Conservation (phyloP, 2,888 invertebrate genomes). For the Ichneumoninae sp. region DNA sequence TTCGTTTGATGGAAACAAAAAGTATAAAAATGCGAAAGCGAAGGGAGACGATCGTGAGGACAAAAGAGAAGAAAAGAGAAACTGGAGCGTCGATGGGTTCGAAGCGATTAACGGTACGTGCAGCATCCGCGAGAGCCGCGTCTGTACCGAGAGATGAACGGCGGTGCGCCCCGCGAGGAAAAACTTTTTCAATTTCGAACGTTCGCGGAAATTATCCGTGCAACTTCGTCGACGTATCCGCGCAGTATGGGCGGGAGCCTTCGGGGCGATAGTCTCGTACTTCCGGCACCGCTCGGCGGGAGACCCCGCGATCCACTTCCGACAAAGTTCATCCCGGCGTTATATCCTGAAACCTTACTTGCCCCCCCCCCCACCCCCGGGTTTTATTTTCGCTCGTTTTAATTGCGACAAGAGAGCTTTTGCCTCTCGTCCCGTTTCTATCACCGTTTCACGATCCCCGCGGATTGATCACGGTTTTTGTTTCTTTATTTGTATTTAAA, state of each 20-base stretch:
- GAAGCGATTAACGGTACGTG: conserved; percentile 55
- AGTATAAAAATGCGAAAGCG: conserved; percentile 21
- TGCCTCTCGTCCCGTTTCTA: background rate
- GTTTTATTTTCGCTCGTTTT: conserved; percentile 43
- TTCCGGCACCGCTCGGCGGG: conserved; percentile 45
- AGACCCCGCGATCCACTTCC: conserved; percentile 62
- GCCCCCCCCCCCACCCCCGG: conserved; percentile 32
- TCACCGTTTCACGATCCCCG: background rate
- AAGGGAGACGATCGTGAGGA: background rate
- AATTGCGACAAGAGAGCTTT: conserved; percentile 45
- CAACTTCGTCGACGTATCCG: conserved; percentile 66
- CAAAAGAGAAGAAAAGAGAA: conserved; percentile 19
- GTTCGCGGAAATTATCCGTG: conserved; percentile 77
- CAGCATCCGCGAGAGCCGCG: conserved; percentile 40
- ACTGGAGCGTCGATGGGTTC: conserved; percentile 38
- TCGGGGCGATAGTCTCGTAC: conserved; percentile 38
- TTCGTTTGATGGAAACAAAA: background rate
- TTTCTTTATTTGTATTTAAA: background rate
- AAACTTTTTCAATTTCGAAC: conserved; percentile 81
- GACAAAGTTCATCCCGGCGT: conserved; percentile 49
- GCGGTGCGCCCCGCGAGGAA: conserved; percentile 27
- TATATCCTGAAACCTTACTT: conserved; percentile 34
- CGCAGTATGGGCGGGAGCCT: conserved; percentile 35
- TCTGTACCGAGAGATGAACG: conserved; percentile 12
- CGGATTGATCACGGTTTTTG: background rate